Base-by-base conservation (phyloP, 2,113 vertebrate species). In the Girardinichthys multiradiatus region DNA sequence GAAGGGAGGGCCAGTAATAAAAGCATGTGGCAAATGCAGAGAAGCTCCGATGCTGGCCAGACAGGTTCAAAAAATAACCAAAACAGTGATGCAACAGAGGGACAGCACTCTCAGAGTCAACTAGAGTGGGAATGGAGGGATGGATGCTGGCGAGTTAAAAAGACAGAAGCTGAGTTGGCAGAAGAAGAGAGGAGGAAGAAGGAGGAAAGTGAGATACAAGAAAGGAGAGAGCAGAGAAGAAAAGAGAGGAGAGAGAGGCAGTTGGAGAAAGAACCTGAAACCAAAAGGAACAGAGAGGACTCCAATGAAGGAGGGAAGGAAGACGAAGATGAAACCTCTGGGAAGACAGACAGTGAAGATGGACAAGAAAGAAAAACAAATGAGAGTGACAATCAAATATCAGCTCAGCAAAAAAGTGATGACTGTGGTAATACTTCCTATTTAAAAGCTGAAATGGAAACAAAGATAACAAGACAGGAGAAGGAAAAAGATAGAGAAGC, bases 51-150 rank as follows among this genome's bases (percentile, higher is more conserved):
- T 10, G 27, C 26, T 0, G 35, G 73, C 4, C 72, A n/a, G 69
- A 4, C 80, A 0, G 65, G 48, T 0, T 59, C 65, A 1, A 88
- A 79, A 77, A 82, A 31, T 64, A 83, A 80, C 35, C 86, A 79
- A 70, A 57, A 54, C 28, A 11, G 64, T 2, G 74, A 87, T 0
- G 42, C 58, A 0, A 24, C 70, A 0, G 86, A 80, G 64, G 79
- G 61, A 4, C 89, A 87, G 70, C 0, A 19, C 30, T 0, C 11
- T 3, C 21, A 10, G 13, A 76, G 78, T 68, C 89, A 91, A 67
- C 65, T 82, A 80, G 90, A 92, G 76, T 92, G 92, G 91, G 90
- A 91, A 45, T 91, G 92, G 92, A 84, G 88, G 68, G 86, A 93
- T 0, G 91, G 91, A 61, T 87, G 90, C 77, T 92, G 92, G 91